Percentiles rank a stretch among this genome's conserved stretches.
phyloP scores from a whole-genome alignment of 1,140 invertebrate species.

The Dinoponera quadriceps region DNA sequence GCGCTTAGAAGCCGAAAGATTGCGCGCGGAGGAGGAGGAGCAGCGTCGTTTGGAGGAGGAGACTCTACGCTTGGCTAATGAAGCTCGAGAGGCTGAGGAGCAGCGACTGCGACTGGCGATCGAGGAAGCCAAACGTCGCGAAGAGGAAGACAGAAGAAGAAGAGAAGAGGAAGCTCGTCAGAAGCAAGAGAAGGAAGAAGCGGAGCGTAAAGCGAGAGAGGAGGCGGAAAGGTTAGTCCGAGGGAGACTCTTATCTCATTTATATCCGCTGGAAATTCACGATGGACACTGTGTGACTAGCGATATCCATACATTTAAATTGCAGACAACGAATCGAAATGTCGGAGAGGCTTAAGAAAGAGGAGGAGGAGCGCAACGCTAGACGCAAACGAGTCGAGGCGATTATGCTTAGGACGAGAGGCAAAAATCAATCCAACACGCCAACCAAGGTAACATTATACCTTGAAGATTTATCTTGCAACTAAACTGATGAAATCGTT shows the following conservation, averaged over 20 bases:
- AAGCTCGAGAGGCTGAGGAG: conserved; percentile 91
- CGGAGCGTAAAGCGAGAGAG: conserved; percentile 90
- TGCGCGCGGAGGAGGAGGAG: conserved; percentile 93
- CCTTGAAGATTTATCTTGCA: neutral
- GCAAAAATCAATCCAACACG: conserved; percentile 87
- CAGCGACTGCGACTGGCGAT: conserved; percentile 91
- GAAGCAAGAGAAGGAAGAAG: conserved; percentile 91
- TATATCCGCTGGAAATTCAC: neutral
- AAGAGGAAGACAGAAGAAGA: conserved; percentile 88
- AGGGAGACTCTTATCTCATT: neutral
- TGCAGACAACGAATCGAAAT: conserved; percentile 90
- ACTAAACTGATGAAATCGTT: neutral
- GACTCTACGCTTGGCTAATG: conserved; percentile 89
- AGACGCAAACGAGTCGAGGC: conserved; percentile 93
- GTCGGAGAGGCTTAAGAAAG: conserved; percentile 90
- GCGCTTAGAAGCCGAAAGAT: conserved; percentile 90
- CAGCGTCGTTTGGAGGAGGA: conserved; percentile 92
- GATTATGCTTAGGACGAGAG: conserved; percentile 93
- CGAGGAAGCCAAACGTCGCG: conserved; percentile 87
- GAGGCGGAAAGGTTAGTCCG: conserved; percentile 89
- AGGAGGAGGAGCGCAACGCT: conserved; percentile 92
- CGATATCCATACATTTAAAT: conserved; percentile 43
- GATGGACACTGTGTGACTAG: neutral
- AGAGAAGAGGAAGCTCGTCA: conserved; percentile 89
- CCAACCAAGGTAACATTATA: conserved; percentile 80